Evolutionary conservation across 2,113 vertebrate species (phyloP).

Genomic region (Protobothrops flavoviridis): DNA sequence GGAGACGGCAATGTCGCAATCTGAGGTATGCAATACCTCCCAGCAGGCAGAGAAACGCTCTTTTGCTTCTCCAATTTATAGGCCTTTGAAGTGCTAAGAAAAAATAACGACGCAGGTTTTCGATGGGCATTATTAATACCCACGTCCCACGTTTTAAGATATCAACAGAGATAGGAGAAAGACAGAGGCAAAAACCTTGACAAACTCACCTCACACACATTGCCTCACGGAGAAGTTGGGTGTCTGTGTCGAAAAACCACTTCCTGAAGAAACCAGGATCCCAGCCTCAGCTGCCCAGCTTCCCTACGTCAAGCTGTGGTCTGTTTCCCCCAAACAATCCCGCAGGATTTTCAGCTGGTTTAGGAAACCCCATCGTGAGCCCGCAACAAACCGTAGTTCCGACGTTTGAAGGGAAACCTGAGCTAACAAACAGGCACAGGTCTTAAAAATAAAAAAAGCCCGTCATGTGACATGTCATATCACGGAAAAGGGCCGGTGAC

Average conservation of each 20-base stretch:
- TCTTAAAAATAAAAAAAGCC: neutral
- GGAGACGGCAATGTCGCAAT: neutral
- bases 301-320: neutral
- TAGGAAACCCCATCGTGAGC: neutral
- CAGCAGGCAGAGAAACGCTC: neutral
- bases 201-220: neutral
- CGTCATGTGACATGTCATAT: neutral
- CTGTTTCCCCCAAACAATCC: neutral
- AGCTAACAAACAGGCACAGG: neutral
- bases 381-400: neutral
- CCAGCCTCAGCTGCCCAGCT: neutral
- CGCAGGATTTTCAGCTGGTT: fast-evolving
- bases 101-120: neutral
- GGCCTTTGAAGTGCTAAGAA: no score
- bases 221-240: neutral
- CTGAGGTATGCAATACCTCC: neutral
- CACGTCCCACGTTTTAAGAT: fast-evolving
- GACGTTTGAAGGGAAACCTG: neutral
- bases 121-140: neutral
- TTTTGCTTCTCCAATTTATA: neutral
- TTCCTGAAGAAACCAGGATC: fast-evolving
- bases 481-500: neutral
- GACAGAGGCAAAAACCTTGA: neutral
- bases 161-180: neutral
- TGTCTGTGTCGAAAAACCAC: neutral